Evolutionary conservation across 1,140 invertebrate species (phyloP).

Genomic region (Eriocheir sinensis): DNA sequence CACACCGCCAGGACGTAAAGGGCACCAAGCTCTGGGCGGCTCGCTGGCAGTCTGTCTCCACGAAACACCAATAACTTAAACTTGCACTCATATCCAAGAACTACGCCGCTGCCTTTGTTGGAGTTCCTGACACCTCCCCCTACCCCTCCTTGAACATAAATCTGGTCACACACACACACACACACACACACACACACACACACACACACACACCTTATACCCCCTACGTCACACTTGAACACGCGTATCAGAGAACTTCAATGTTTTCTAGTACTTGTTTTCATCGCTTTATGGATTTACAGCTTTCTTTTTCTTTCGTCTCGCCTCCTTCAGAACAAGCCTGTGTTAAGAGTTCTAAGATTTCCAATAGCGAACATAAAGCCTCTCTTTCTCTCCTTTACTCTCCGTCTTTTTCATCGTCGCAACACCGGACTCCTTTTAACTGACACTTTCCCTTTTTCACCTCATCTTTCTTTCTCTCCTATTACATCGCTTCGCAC

Average conservation of each 20-base stretch:
- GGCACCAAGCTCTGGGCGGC: no score
- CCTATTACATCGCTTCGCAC: not conserved
- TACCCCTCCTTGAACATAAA: not conserved
- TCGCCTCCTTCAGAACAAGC: not conserved
- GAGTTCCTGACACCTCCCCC: not conserved
- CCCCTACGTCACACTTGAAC: not conserved
- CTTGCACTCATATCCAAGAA: not conserved
- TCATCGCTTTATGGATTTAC: no score
- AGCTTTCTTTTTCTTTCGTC: not conserved
- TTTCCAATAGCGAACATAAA: no score
- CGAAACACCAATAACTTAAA: not conserved
- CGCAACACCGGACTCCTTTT: no score
- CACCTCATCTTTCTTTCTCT: not conserved
- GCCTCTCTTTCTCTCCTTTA: not conserved
- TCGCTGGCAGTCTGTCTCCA: no score
- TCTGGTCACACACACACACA: not conserved
- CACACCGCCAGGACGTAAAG: no score
- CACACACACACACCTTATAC: not conserved
- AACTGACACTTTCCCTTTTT: not conserved
- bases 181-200: slow-evolving; percentile 9
- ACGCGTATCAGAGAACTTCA: not conserved
- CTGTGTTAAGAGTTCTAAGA: not conserved
- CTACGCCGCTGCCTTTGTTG: not conserved
- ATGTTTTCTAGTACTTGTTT: not conserved
- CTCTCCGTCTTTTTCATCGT: not conserved